A percentile compares a stretch with the other conserved stretches of the same genome.
phyloP scores from a whole-genome alignment of 2,797 vertebrate genomes.

The Hypotaenidia philippensis region DNA sequence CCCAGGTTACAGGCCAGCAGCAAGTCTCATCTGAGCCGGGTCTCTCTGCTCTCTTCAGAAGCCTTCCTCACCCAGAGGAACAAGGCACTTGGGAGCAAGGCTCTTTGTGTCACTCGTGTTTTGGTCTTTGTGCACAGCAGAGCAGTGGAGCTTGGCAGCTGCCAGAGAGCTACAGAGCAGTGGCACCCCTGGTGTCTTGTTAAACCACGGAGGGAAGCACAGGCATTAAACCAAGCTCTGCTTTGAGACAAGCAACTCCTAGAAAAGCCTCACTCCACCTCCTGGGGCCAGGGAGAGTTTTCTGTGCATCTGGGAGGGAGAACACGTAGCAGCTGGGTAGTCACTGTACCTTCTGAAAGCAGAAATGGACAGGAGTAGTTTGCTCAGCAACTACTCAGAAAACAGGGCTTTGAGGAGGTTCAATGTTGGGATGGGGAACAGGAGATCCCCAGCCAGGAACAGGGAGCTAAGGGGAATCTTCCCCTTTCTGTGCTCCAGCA shows the following conservation, averaged over 20 bases:
- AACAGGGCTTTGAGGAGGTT: not conserved
- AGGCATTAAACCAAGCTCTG: not conserved
- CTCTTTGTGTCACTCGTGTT: accelerated
- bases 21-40: not conserved
- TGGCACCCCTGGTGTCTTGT: not conserved
- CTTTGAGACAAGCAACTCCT: not conserved
- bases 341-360: not conserved
- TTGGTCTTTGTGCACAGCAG: not conserved
- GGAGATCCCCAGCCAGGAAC: not conserved
- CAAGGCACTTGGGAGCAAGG: not conserved
- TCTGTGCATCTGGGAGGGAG: accelerated
- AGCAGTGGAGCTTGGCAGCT: accelerated
- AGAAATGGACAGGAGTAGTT: not conserved
- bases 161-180: not conserved
- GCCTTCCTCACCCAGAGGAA: not conserved
- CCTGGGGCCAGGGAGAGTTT: not conserved
- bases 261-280: not conserved
- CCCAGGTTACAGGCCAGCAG: not conserved
- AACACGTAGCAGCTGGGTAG: accelerated
- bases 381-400: accelerated
- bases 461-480: accelerated
- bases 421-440: not conserved
- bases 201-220: accelerated
- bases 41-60: not conserved
- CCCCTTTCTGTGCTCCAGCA: accelerated